A percentile compares a stretch with the other conserved stretches of the same genome.
phyloP scores from a whole-genome alignment of 2,888 invertebrate species.

The Vandiemenella viatica region DNA sequence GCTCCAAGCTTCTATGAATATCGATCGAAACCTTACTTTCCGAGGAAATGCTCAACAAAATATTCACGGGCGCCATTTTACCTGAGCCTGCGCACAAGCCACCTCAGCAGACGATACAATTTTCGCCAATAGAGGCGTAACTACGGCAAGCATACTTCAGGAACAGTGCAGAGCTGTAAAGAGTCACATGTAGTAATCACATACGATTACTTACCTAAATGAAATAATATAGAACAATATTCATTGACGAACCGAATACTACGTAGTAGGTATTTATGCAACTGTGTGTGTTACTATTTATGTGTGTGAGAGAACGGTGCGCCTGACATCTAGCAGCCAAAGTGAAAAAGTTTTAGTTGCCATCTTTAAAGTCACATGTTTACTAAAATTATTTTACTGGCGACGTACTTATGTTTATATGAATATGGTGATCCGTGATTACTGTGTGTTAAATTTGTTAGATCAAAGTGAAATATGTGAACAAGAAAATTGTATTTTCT shows the following conservation, averaged over 20 bases:
- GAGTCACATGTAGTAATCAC: no score
- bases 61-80: conserved; percentile 40
- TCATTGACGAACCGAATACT: not conserved
- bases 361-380: no score
- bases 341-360: not conserved
- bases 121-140: conserved; percentile 2
- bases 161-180: not conserved
- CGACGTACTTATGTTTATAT: no score
- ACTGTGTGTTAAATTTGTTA: no score
- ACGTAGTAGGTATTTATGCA: not conserved
- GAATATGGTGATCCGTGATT: no score
- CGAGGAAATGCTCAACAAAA: conserved; percentile 31
- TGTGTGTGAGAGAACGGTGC: conserved; percentile 1
- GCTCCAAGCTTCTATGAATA: conserved; percentile 30
- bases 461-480: no score
- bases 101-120: conserved; percentile 22
- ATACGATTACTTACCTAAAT: not conserved
- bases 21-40: conserved; percentile 44
- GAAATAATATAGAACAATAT: not conserved
- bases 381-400: no score
- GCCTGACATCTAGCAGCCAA: conserved; percentile 14
- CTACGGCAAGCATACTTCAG: not conserved
- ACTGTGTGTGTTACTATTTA: not conserved
- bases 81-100: conserved; percentile 48
- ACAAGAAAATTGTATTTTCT: no score